Base-by-base conservation (phyloP, 2,113 vertebrate genomes). In the Tursiops truncatus region DNA sequence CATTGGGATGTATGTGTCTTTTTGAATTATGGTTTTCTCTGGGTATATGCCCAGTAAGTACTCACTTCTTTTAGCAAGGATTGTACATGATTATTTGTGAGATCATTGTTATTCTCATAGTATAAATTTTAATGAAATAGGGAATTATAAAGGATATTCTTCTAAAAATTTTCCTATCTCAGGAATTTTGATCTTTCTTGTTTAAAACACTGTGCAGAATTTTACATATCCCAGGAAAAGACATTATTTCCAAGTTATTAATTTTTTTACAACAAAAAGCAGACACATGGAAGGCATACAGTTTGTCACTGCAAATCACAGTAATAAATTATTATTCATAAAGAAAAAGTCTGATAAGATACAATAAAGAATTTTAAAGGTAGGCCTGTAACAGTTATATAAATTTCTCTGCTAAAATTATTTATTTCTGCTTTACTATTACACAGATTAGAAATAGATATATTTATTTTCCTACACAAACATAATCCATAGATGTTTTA, bases 151-250 rank as follows among this genome's bases (percentile, higher is more conserved):
- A 96, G 84, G 21, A 67, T 44, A 58, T 11, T 71, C 53, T 93
- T 73, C 47, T 85, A 82, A 91, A 95, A 62, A 15, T 23, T 23
- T 93, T 84, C 21, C 38, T 11, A 80, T 67, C 50, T 80, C 77
- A 94, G 33, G 60, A 94, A 81, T 83, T 73, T 94, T 89, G 31
- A 91, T 89, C 26, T 68, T 26, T 60, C 50, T 95, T 95, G 3
- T 63, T 89, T 90, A 92, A 87, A 82, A 92, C 76, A 65, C 14
- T 76, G 62, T 13, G 9, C 6, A 93, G 47, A 76, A 89, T 88
- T 94, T 93, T 81, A 85, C 81, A n/a, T 58, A 86, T 47, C 67
- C 41, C 31, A 89, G 18, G 15, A 84, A 84, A 91, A 82, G 18
- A 86, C 12, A 92, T 68, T 90, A 92, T 68, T 90, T 82, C 36